Evolutionary conservation across 2,113 vertebrate species (phyloP), one percentile per base, ranked within the genome.

Genomic region (Acrocephalus arundinaceus): DNA sequence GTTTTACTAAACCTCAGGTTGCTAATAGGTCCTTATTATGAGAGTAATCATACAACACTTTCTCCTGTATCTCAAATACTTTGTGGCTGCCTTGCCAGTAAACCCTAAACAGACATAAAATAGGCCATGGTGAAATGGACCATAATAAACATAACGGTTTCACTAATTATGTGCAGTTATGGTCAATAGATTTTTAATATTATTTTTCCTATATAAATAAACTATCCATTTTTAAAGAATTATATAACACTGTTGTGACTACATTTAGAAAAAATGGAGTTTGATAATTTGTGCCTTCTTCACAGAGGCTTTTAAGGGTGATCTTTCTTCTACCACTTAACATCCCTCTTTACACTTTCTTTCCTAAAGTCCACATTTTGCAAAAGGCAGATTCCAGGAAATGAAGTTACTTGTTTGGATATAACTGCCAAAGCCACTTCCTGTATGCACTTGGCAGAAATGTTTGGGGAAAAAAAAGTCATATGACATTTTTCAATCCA

Each of bases 341-440:
- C 23, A 89, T 62, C 31, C n/a, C 31, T 85, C 77, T 78, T 91
- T 82, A 85, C 28, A 54, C 58, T 95, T 95, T 91, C 74, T 87
- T 95, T 82, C 70, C 37, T 94, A 17, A 74, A 78, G 57, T 65
- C 66, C 37, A 65, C 41, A 62, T 91, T 87, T 92, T 81, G 74
- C 72, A 91, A 89, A 92, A 90, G 63, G 67, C 59, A 51, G 43
- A 95, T 97, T 94, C 92, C 95, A 96, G 94, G 92, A 97, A 95
- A 97, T 90, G 68, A 96, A 97, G 90, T 94, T 96, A 92, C 92
- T 94, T 95, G 65, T 91, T 94, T 87, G 66, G 81, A 75, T 87
- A 82, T 45, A 90, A 91, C 37, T 89, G 89, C 96, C 95, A 97
- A 97, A 96, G 87, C 95, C 93, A 93, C 89, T 95, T 97, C 96